phyloP scores from a whole-genome alignment of 2,113 vertebrate genomes.

The Jaculus jaculus region DNA sequence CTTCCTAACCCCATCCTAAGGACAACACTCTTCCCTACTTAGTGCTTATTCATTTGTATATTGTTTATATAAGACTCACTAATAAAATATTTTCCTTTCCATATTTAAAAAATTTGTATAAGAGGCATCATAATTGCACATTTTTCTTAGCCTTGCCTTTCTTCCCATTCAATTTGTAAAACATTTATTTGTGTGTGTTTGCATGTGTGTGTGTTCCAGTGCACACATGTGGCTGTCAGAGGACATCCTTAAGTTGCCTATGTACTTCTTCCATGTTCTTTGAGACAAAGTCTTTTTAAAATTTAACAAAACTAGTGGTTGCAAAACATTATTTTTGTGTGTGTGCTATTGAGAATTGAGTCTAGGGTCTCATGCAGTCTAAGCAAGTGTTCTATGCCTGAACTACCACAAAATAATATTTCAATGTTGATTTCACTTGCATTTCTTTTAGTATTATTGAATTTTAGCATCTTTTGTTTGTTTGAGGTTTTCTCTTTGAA shows the following conservation, averaged over 20 bases:
- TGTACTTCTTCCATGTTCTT: no score
- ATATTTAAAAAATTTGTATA: background rate
- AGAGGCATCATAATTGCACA: background rate
- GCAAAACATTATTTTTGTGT: background rate
- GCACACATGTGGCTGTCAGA: no score
- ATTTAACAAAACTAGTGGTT: background rate
- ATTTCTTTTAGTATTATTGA: background rate
- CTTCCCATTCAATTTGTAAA: background rate
- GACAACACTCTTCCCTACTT: background rate
- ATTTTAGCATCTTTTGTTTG: background rate
- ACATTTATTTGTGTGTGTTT: no score
- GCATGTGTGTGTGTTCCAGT: background rate
- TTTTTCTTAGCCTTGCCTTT: background rate
- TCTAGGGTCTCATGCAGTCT: background rate
- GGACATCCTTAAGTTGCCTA: no score
- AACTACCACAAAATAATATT: background rate
- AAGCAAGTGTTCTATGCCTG: background rate
- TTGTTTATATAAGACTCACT: background rate
- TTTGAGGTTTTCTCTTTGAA: conserved; percentile 19
- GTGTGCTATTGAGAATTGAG: background rate
- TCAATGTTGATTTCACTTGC: conserved; percentile 16
- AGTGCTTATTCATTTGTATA: background rate
- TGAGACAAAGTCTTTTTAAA: background rate
- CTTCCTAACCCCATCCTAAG: background rate
- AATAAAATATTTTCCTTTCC: conserved; percentile 17